Base-by-base conservation (phyloP, 2,113 vertebrate species). In the Entosphenus tridentatus region DNA sequence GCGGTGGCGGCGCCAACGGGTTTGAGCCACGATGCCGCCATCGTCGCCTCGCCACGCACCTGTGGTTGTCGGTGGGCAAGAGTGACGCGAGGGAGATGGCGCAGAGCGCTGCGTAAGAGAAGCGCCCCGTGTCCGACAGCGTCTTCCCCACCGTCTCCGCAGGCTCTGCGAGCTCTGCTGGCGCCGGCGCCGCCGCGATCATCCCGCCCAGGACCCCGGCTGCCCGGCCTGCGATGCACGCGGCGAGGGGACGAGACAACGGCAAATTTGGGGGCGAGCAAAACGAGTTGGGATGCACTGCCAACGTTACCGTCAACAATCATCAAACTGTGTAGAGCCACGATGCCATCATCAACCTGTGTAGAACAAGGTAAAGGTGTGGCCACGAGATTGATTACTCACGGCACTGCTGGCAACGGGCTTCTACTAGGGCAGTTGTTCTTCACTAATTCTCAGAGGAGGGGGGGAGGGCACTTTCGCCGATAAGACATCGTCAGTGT, bases 31-130 rank as follows among this genome's bases (percentile, higher is more conserved):
- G 39, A 39, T 39, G 39, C 39, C 5, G 39, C 39, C 39, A 55
- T 57, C 6, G 10, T 14, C 62, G 13, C 10, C 18, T 56, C 56
- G 8, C 55, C 16, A 17, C 59, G 68, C 74, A 83, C 83, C 84
- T 87, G 74, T 92, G 88, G 67, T 86, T 86, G 1, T 77, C 21
- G 62, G 82, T 86, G 18, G 80, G 76, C 73, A 88, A 96, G 7
- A 97, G 73, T 69, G 81, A 74, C 0, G 85, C 82, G 56, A 96
- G 74, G 11, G 87, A 86, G 39, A 86, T 74, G 0, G 76, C 80
- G n/a, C 87, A 90, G 12, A 97, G 80, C 0, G 84, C 91, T 0
- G 83, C 85, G 0, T 80, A 90, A 1, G 90, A 83, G 18, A 96
- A 97, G 1, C 84, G 83, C 13, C 76, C 84, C 1, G 84, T 74